Evolutionary conservation across 2,797 vertebrate genomes (phyloP).

Genomic region (Sphaeramia orbicularis): DNA sequence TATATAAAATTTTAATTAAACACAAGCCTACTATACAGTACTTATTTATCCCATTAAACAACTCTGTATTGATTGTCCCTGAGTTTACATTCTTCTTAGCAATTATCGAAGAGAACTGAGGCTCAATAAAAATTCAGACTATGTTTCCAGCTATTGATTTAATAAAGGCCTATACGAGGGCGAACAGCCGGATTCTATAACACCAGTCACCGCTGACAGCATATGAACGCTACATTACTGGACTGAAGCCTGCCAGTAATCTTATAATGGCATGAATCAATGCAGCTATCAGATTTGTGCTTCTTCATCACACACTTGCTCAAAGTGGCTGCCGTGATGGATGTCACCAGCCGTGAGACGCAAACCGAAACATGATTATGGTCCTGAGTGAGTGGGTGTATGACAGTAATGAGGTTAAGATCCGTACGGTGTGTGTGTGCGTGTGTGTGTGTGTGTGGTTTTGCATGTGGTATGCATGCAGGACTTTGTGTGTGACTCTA

Average conservation of each 20-base stretch:
- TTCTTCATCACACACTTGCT: slow-evolving; percentile 52
- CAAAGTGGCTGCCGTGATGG: slow-evolving; percentile 27
- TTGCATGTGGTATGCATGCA: neutral
- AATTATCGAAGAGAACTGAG: slow-evolving; percentile 55
- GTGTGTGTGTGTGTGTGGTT: slow-evolving; percentile 4
- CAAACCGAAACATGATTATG: slow-evolving; percentile 36
- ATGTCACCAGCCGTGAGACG: slow-evolving; percentile 46
- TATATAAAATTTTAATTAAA: neutral
- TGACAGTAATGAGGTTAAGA: slow-evolving; percentile 20
- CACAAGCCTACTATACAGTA: slow-evolving; percentile 1
- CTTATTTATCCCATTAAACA: slow-evolving; percentile 55
- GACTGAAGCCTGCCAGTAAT: slow-evolving; percentile 69
- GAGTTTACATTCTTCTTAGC: slow-evolving; percentile 56
- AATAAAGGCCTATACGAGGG: slow-evolving; percentile 59
- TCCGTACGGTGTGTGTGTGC: neutral
- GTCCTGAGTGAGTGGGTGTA: slow-evolving; percentile 29
- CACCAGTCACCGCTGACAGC: slow-evolving; percentile 39
- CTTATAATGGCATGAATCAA: slow-evolving; percentile 60
- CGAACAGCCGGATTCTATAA: slow-evolving; percentile 54
- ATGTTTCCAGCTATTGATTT: slow-evolving; percentile 59
- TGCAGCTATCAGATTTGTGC: slow-evolving; percentile 64
- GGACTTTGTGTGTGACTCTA: neutral
- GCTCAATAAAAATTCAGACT: slow-evolving; percentile 55
- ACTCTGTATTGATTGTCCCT: slow-evolving; percentile 49
- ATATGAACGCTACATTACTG: slow-evolving; percentile 49